Percentiles rank a stretch among this genome's conserved stretches.
These are phyloP conservation scores for Corythoichthys intestinalis DNA, from an alignment of 2,113 vertebrate genomes.

Conservation along the genomic window DNA sequence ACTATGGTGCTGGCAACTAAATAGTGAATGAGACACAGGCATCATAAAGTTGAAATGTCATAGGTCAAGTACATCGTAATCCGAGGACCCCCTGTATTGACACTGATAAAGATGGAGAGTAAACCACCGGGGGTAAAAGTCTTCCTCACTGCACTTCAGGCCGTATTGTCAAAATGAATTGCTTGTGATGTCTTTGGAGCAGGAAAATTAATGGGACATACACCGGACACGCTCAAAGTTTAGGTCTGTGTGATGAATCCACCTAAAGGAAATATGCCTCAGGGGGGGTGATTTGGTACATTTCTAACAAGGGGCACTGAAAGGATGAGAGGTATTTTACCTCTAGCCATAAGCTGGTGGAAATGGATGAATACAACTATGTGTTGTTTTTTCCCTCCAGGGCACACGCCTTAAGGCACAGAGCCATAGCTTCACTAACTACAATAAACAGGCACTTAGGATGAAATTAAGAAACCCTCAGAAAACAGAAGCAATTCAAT, in stretches of 20 bases:
- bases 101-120: slow-evolving; percentile 63
- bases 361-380: slow-evolving; percentile 18
- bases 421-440: slow-evolving; percentile 19
- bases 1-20: too few species aligned
- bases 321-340: slow-evolving; percentile 17
- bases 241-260: slow-evolving; percentile 7
- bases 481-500: too few species aligned
- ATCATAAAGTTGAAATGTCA: too few species aligned
- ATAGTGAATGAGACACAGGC: too few species aligned
- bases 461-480: not conserved
- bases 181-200: slow-evolving; percentile 12
- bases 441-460: slow-evolving; percentile 8
- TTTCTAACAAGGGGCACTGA: slow-evolving; percentile 11
- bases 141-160: slow-evolving; percentile 33
- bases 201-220: slow-evolving; percentile 19
- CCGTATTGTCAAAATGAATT: slow-evolving; percentile 26
- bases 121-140: slow-evolving; percentile 20
- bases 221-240: slow-evolving; percentile 19
- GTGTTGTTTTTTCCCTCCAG: slow-evolving; percentile 20
- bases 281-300: slow-evolving; percentile 14
- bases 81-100: slow-evolving; percentile 18
- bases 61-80: too few species aligned
- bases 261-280: slow-evolving; percentile 18
- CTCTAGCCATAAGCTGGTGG: slow-evolving; percentile 4
- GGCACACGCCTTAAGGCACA: slow-evolving; percentile 26